Conservation (phyloP, 2,888 invertebrate genomes). For the Craniophora ligustri region DNA sequence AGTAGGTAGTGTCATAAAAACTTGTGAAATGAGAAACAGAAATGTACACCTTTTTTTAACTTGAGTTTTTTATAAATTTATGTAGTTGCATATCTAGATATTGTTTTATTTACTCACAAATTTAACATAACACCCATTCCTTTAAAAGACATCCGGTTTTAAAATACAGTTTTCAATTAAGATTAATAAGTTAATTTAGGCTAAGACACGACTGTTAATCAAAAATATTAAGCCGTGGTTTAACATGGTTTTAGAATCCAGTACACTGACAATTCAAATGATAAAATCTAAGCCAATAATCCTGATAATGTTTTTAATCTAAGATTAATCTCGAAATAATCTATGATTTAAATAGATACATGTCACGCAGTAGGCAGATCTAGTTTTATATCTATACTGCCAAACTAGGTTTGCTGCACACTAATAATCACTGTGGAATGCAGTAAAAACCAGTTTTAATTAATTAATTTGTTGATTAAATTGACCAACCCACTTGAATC, state of each 20-base stretch:
- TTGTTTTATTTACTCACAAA: too few relatives aligned
- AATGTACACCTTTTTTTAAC: too few relatives aligned
- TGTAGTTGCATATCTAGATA: too few relatives aligned
- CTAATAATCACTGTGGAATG: slow-evolving; percentile 24
- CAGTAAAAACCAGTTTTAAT: slow-evolving; percentile 11
- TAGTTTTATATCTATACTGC: slow-evolving; percentile 21
- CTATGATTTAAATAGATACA: slow-evolving; percentile 12
- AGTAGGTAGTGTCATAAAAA: slow-evolving; percentile 42
- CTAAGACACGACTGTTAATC: not conserved
- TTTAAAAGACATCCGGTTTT: too few relatives aligned
- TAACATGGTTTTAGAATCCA: slow-evolving; percentile 10
- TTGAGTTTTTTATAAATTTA: too few relatives aligned
- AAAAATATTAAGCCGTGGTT: slow-evolving; percentile 4
- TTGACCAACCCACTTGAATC: slow-evolving; percentile 10
- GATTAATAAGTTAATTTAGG: too few relatives aligned
- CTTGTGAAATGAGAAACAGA: too few relatives aligned
- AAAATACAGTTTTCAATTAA: not conserved
- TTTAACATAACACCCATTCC: too few relatives aligned
- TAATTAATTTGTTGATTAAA: slow-evolving; percentile 15
- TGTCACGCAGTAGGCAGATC: slow-evolving; percentile 14
- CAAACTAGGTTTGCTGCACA: slow-evolving; percentile 23
- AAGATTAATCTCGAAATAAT: slow-evolving; percentile 20
- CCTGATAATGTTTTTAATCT: slow-evolving; percentile 19
- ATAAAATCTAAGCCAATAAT: slow-evolving; percentile 11
- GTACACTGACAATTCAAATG: slow-evolving; percentile 7